Evolutionary conservation across 2,113 vertebrate genomes (phyloP).

Genomic region (Nothoprocta perdicaria): DNA sequence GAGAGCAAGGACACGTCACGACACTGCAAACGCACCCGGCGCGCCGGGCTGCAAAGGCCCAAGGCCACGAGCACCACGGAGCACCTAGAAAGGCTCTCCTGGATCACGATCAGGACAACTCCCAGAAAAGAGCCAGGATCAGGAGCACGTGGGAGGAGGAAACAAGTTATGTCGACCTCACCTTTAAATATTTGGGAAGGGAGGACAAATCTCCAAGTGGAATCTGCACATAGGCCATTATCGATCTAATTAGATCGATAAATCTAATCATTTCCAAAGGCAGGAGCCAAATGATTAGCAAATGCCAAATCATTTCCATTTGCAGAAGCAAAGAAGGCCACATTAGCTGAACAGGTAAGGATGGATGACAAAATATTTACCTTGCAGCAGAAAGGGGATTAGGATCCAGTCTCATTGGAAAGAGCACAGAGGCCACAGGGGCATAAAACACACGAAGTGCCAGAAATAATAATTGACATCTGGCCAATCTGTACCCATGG

Average conservation of each 20-base stretch:
- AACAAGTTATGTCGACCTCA: neutral
- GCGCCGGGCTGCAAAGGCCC: neutral
- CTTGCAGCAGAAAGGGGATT: neutral
- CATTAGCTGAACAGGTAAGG: neutral
- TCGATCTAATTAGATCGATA: no score
- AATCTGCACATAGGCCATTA: neutral
- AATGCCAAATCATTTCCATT: neutral
- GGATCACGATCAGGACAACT: neutral
- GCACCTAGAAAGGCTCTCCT: neutral
- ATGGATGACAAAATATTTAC: neutral
- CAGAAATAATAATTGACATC: neutral
- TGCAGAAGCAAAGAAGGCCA: neutral
- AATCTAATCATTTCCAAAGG: no score
- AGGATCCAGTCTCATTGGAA: neutral
- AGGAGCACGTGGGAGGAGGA: neutral
- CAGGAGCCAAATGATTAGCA: no score
- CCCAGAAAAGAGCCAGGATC: neutral
- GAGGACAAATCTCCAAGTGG: neutral
- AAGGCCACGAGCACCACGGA: neutral
- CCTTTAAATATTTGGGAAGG: neutral
- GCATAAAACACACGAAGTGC: rapidly evolving
- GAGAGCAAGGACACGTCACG: neutral
- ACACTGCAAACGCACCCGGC: neutral
- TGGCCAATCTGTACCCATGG: neutral
- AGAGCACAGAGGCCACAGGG: neutral